These are phyloP conservation scores for Idaea biselata DNA, from an alignment of 2,888 invertebrate genomes.

Conservation along the genomic window DNA sequence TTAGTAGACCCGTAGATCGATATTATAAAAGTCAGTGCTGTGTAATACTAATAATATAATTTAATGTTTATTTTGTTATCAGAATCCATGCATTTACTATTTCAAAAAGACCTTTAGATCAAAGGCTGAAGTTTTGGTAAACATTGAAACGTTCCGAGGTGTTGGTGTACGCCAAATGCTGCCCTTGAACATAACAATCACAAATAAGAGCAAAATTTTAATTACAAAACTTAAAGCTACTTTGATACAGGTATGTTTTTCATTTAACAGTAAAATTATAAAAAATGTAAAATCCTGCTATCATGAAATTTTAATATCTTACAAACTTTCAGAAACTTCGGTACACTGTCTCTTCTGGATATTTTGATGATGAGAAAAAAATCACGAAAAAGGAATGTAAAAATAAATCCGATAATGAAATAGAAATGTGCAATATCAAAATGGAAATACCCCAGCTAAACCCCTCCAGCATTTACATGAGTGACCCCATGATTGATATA, in stretches of 20 bases:
- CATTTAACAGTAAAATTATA: too few species aligned
- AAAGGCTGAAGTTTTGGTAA: conserved; percentile 41
- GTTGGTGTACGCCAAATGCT: conserved; percentile 56
- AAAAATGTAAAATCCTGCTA: not conserved
- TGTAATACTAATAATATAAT: conserved; percentile 1
- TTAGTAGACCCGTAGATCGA: too few species aligned
- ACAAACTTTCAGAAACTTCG: conserved; percentile 50
- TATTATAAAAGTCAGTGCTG: too few species aligned
- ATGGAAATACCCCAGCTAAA: conserved; percentile 58
- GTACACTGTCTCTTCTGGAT: conserved; percentile 55
- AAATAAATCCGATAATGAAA: conserved; percentile 41
- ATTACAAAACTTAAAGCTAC: conserved; percentile 50
- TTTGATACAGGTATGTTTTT: conserved; percentile 55
- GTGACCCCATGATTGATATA: conserved; percentile 56
- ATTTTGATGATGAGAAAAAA: conserved; percentile 51
- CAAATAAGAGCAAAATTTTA: conserved; percentile 52
- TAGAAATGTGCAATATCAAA: conserved; percentile 48
- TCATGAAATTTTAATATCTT: not conserved
- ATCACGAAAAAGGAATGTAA: conserved; percentile 44
- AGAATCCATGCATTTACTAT: conserved; percentile 52
- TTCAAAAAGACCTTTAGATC: conserved; percentile 48
- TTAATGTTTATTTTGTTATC: conserved; percentile 22
- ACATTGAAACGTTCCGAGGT: conserved; percentile 56
- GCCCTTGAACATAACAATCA: conserved; percentile 54
- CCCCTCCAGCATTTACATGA: conserved; percentile 55